Evolutionary conservation across 2,797 vertebrate species (phyloP), one percentile per base, ranked within the genome.

Genomic region (Rhinatrema bivittatum): DNA sequence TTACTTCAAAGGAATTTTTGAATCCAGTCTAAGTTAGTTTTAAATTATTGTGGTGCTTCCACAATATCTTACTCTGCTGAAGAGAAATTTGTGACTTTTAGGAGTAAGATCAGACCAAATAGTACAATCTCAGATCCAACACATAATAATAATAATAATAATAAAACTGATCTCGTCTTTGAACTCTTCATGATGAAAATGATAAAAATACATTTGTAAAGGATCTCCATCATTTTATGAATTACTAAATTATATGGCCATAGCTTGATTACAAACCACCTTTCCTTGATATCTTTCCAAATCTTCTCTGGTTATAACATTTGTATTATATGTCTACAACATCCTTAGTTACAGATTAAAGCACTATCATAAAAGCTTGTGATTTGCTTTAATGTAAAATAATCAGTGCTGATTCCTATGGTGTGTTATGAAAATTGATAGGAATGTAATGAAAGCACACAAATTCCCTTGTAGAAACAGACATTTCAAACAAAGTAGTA

Each of bases 121-220:
- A 39, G 19, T 46, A 34, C 13, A 36, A 34, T 46, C 31, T 66
- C 34, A 62, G 26, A 53, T 26, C 4, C 32, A 39, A 12, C 7
- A 59, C 45, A 56, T 45, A 40, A 34, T n/a, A n/a, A n/a, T n/a
- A n/a, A n/a, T n/a, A n/a, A n/a, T n/a, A 48, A 41, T n/a, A n/a
- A n/a, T n/a, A n/a, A 36, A 53, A 50, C 15, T 4, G 1, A 14
- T 3, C 9, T 50, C 50, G n/a, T 26, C 41, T 20, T 28, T 56
- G 39, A 64, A 62, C 32, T 36, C 22, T 46, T 69, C 72, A 69
- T 62, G 66, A 47, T 38, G 14, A 3, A 30, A 50, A 39, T 16
- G 7, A 46, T 42, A 65, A 60, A 61, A 60, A 7, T 16, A 39
- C 32, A 50, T 49, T 59, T 41, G 34, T 46, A 50, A 68, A 64